phyloP scores from a whole-genome alignment of 2,888 invertebrate genomes.

The Zhuqinia jingwanae region DNA sequence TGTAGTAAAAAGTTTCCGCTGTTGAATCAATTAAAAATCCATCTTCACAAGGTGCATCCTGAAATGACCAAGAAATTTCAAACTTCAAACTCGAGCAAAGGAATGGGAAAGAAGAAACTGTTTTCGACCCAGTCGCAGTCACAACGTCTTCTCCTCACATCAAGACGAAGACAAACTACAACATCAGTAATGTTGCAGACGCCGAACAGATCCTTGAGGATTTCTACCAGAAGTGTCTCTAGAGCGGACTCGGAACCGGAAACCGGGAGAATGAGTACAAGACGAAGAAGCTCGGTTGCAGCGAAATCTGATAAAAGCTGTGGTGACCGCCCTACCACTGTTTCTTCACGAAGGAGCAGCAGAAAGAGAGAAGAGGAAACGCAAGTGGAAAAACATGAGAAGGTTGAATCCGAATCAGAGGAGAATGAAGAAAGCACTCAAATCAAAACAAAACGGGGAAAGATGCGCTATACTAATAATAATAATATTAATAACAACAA shows the following conservation, averaged over 20 bases:
- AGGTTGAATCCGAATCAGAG: neutral
- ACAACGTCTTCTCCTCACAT: neutral
- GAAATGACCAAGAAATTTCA: neutral
- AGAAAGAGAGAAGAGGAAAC: neutral
- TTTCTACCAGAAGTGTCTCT: slow-evolving; percentile 10
- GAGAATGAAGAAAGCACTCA: neutral
- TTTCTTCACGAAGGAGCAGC: slow-evolving; percentile 19
- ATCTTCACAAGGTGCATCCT: slow-evolving; percentile 25
- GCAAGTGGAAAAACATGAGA: neutral
- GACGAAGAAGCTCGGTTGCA: slow-evolving; percentile 11
- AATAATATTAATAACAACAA: neutral
- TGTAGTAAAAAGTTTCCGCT: slow-evolving; percentile 34
- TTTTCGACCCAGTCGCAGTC: no score
- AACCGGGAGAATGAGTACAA: slow-evolving; percentile 22
- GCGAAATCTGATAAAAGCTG: slow-evolving; percentile 29
- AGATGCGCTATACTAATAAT: neutral
- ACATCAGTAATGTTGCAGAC: neutral
- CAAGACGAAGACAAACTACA: neutral
- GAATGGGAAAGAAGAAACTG: neutral
- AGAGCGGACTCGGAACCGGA: slow-evolving; percentile 8
- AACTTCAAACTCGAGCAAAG: neutral
- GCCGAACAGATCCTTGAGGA: neutral
- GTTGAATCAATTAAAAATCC: slow-evolving; percentile 19
- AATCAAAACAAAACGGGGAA: neutral
- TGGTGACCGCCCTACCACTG: neutral